phyloP scores from a whole-genome alignment of 2,113 vertebrate species.

The Puffinus mauretanicus region DNA sequence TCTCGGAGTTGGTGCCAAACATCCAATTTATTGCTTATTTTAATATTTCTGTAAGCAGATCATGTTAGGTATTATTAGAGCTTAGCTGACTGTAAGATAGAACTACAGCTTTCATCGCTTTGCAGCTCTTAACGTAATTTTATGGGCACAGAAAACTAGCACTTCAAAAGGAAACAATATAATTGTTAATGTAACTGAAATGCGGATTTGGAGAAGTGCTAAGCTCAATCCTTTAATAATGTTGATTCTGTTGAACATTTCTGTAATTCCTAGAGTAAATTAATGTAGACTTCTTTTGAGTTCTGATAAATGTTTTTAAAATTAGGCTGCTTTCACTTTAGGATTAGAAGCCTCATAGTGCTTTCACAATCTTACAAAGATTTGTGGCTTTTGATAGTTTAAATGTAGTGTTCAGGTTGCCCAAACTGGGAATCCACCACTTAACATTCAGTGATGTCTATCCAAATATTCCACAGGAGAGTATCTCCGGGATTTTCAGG shows the following conservation, averaged over 20 bases:
- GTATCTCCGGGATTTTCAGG: no score
- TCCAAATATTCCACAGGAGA: not conserved
- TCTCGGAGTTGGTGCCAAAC: not conserved
- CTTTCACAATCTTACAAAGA: not conserved
- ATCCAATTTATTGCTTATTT: not conserved
- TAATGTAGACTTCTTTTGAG: not conserved
- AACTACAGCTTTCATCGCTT: not conserved
- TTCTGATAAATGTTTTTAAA: not conserved
- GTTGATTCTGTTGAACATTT: not conserved
- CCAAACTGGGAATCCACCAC: not conserved
- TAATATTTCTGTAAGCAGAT: not conserved
- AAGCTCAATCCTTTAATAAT: not conserved
- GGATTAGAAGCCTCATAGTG: not conserved
- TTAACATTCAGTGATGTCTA: not conserved
- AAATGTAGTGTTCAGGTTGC: not conserved
- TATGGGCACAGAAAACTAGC: not conserved
- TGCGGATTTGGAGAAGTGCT: not conserved
- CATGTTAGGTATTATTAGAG: not conserved
- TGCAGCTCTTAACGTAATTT: not conserved
- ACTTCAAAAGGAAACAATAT: constrained; percentile 3
- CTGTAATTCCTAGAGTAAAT: not conserved
- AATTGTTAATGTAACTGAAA: not conserved
- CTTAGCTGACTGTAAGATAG: not conserved
- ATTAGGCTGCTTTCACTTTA: not conserved
- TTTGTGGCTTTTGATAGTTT: not conserved